Evolutionary conservation across 2,113 vertebrate species (phyloP).

Genomic region (Melanerpes formicivorus): DNA sequence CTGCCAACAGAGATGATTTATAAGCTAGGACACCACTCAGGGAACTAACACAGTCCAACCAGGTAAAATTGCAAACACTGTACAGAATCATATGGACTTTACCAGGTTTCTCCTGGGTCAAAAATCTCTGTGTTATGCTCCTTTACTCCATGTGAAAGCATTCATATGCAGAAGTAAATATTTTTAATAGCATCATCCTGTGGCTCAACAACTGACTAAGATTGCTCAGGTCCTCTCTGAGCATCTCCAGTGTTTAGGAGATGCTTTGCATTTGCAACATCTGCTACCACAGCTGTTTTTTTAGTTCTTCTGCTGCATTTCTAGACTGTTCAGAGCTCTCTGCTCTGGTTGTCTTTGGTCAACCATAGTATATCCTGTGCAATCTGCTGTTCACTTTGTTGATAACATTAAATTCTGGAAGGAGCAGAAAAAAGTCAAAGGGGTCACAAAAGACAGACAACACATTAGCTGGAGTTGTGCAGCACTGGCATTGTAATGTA

Average conservation of each 20-base stretch:
- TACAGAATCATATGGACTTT: neutral
- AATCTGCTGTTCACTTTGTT: neutral
- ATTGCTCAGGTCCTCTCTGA: neutral
- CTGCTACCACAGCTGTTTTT: neutral
- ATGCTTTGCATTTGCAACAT: neutral
- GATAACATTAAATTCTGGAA: neutral
- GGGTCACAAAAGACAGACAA: neutral
- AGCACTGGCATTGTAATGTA: constrained; percentile 11
- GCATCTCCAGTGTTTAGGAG: neutral
- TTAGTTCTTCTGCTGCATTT: neutral
- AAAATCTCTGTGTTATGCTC: neutral
- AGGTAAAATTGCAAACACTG: neutral
- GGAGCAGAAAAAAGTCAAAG: neutral
- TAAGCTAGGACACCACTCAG: neutral
- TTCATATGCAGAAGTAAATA: neutral
- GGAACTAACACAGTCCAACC: neutral
- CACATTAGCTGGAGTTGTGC: neutral
- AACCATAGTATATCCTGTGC: neutral
- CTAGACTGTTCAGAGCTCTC: neutral
- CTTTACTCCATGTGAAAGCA: neutral
- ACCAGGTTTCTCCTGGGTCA: neutral
- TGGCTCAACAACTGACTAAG: neutral
- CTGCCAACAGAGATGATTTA: neutral
- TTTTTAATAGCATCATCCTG: neutral
- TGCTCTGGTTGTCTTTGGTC: neutral